Percentiles rank a stretch among this genome's conserved stretches.
Evolutionary conservation across 2,113 vertebrate species (phyloP).

Genomic region (Glaucomys volans): DNA sequence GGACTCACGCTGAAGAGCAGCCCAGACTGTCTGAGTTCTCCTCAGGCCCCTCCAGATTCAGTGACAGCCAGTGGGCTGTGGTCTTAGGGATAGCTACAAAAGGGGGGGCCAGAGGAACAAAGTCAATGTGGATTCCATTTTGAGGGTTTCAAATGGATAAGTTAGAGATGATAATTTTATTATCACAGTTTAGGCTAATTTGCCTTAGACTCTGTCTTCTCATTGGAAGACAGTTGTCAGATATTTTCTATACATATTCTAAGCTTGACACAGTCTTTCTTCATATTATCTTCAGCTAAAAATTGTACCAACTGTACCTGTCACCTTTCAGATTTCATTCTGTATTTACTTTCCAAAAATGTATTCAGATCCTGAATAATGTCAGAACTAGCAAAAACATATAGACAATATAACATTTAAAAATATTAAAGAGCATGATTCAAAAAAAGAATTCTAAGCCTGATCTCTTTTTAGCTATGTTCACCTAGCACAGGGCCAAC

Average conservation of each 20-base stretch:
- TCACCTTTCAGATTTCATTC: slow-evolving; percentile 40
- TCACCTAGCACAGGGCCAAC: not conserved
- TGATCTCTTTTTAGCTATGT: not conserved
- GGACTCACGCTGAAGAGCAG: not conserved
- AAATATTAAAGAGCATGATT: not conserved
- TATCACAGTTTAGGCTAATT: not conserved
- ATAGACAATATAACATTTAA: not conserved
- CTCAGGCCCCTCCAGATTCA: not conserved
- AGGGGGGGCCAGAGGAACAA: not conserved
- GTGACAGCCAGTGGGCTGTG: too few relatives aligned
- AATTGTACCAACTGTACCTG: not conserved
- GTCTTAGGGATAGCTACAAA: not conserved
- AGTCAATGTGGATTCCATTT: not conserved
- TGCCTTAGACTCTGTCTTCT: not conserved
- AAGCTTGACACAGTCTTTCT: not conserved
- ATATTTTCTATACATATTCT: not conserved
- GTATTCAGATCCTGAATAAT: slow-evolving; percentile 40
- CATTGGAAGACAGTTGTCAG: not conserved
- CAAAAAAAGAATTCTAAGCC: not conserved
- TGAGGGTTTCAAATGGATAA: not conserved
- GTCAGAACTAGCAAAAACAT: not conserved
- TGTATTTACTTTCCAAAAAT: slow-evolving; percentile 44
- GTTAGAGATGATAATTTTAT: not conserved
- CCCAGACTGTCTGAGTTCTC: not conserved
- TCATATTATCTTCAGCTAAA: not conserved